Base-by-base conservation (phyloP, 1,140 invertebrate genomes). In the Drosophila sulfurigaster region DNA sequence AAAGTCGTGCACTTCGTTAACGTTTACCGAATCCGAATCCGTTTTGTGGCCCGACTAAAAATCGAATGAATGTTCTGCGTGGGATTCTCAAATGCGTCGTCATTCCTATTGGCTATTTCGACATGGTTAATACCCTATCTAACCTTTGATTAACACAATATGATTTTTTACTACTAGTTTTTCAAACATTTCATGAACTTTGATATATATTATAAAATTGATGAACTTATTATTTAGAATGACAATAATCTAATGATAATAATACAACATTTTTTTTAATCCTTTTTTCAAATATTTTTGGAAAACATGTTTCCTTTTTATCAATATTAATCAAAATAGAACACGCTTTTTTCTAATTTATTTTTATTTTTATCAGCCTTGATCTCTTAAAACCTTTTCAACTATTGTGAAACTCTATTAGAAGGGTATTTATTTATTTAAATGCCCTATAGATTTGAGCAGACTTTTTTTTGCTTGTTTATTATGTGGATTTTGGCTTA, bases 1-100 rank as follows among this genome's bases (percentile, higher is more conserved):
- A 85, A 88, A 88, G 70, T 88, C 85, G 85, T 88, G 85, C 78
- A 89, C 83, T 88, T 89, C 81, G 86, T 88, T 89, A 85, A 72
- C 75, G 78, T 85, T 88, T 76, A 68, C 75, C 69, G 79, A 85
- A 85, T 65, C 57, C 66, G 43, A 58, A 62, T 74, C 49, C 46
- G 46, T 60, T 69, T 69, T 69, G 66, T 32, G 28, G 78, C 15
- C 56, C 69, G 81, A 78, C 46, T 63, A 60, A 57, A 69, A 69
- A 76, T 60, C 45, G 38, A 63, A 69, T 76, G 51, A 80, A 78
- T 69, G 60, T 88, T 83, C 86, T 89, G 85, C 85, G 85, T 88
- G 85, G 85, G 85, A 88, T 89, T 89, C 83, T 89, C 74, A 67
- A 85, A 83, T 80, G 48, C 70, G 75, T 77, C 60, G 76, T 48